Evolutionary conservation across 2,888 invertebrate species (phyloP).

Genomic region (Ennomos quercinarius): DNA sequence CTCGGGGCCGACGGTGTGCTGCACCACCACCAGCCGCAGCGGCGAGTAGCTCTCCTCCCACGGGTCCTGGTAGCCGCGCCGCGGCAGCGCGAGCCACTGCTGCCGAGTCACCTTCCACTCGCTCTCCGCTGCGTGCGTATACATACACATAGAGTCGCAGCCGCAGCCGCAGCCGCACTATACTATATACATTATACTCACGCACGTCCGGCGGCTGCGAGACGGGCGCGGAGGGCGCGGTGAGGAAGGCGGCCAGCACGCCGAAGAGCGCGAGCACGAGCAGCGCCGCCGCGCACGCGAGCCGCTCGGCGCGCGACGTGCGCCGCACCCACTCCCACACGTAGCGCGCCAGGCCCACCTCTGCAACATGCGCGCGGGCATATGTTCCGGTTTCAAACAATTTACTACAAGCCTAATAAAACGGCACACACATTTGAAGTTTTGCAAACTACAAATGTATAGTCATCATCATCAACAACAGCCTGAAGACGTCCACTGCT

Average conservation of each 20-base stretch:
- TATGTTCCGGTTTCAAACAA: no score
- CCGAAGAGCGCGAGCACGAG: conserved; percentile 57
- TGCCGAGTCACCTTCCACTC: conserved; percentile 70
- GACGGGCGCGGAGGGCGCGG: not conserved
- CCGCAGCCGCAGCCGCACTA: no score
- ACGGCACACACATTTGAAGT: no score
- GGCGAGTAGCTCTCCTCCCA: conserved; percentile 51
- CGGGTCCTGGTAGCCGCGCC: conserved; percentile 31
- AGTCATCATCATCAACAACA: no score
- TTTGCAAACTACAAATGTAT: no score
- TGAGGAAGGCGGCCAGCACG: conserved; percentile 48
- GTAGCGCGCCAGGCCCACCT: conserved; percentile 12
- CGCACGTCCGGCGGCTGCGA: not conserved
- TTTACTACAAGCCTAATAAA: no score
- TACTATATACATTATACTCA: conserved; percentile 3
- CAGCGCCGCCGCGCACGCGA: conserved; percentile 59
- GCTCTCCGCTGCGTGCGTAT: conserved; percentile 57
- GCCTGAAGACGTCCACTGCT: no score
- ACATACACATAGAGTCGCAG: no score
- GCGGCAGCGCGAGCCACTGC: conserved; percentile 66
- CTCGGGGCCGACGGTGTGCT: conserved; percentile 65
- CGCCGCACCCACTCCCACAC: conserved; percentile 30
- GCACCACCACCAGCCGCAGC: conserved; percentile 64
- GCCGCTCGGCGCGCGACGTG: conserved; percentile 65
- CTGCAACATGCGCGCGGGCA: conserved; percentile 7